phyloP scores from a whole-genome alignment of 2,113 vertebrate genomes.

The Alethe diademata region DNA sequence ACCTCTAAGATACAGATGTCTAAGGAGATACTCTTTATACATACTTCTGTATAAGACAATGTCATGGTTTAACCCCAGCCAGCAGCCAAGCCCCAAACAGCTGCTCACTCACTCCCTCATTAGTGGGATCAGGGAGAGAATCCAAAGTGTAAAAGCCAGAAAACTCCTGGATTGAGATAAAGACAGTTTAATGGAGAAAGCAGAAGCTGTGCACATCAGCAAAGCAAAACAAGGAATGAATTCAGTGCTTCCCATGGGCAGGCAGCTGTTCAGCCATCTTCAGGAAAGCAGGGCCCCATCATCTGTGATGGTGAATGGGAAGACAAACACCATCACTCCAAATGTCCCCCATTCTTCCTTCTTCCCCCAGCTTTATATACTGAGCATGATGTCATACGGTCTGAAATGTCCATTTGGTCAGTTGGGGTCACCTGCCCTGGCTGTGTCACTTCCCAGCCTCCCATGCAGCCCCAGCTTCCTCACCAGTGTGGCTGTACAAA shows the following conservation, averaged over 20 bases:
- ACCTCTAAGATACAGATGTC: background rate
- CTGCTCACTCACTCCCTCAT: fast-evolving
- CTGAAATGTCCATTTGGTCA: background rate
- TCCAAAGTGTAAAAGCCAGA: background rate
- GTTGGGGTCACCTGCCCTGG: background rate
- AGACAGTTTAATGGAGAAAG: background rate
- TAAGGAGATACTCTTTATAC: background rate
- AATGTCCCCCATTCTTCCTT: background rate
- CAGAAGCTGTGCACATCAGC: background rate
- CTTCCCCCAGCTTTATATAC: background rate
- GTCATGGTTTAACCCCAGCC: background rate
- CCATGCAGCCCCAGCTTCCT: background rate
- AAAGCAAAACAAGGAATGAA: background rate
- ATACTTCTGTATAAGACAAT: background rate
- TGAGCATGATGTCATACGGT: background rate
- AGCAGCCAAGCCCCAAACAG: fast-evolving
- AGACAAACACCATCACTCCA: background rate
- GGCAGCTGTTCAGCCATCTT: background rate
- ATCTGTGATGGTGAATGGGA: background rate
- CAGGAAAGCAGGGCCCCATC: background rate
- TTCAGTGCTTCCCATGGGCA: background rate
- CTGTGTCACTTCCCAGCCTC: background rate
- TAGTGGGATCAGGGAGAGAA: background rate
- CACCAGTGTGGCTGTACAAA: fast-evolving
- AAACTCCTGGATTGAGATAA: background rate